These are phyloP conservation scores for Macrostomum lignano DNA, from an alignment of 1,140 invertebrate genomes.

Conservation along the genomic window DNA sequence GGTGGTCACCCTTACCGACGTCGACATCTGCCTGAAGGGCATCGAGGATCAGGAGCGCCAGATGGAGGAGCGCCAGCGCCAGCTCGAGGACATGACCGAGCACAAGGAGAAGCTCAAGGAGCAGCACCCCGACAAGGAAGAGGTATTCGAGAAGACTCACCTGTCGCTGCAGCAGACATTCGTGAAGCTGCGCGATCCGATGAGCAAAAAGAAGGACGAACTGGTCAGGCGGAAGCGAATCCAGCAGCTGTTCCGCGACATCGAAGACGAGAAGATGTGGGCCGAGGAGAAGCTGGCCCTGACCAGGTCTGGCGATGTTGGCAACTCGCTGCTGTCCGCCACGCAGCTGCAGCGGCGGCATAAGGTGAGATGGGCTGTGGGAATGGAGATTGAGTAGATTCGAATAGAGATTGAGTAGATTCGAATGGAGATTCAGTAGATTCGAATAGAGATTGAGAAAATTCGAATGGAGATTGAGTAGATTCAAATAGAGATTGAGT, in stretches of 20 bases:
- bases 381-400: too few species aligned
- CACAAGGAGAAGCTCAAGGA: constrained; percentile 67
- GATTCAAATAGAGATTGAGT: too few species aligned
- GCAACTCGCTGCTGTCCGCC: constrained; percentile 71
- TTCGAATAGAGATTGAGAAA: too few species aligned
- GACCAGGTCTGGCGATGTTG: constrained; percentile 54
- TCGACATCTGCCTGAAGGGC: neutral
- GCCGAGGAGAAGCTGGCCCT: constrained; percentile 73
- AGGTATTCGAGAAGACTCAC: constrained; percentile 69
- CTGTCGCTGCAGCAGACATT: constrained; percentile 45
- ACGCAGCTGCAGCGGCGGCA: constrained; percentile 85
- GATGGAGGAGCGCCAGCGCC: neutral
- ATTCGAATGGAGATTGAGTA: too few species aligned
- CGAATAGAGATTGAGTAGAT: too few species aligned
- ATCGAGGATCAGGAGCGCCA: neutral
- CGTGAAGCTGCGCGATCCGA: constrained; percentile 36
- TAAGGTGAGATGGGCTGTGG: too few species aligned
- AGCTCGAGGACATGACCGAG: constrained; percentile 11
- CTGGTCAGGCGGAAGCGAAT: constrained; percentile 84
- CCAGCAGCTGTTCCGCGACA: constrained; percentile 71
- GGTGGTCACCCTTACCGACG: neutral
- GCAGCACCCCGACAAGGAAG: constrained; percentile 65
- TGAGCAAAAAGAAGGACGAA: constrained; percentile 50
- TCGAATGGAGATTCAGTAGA: too few species aligned
- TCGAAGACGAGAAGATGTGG: constrained; percentile 86